Percentiles rank a stretch among this genome's conserved stretches.
phyloP scores from a whole-genome alignment of 1,140 invertebrate species.

The Platyscapa corneri region DNA sequence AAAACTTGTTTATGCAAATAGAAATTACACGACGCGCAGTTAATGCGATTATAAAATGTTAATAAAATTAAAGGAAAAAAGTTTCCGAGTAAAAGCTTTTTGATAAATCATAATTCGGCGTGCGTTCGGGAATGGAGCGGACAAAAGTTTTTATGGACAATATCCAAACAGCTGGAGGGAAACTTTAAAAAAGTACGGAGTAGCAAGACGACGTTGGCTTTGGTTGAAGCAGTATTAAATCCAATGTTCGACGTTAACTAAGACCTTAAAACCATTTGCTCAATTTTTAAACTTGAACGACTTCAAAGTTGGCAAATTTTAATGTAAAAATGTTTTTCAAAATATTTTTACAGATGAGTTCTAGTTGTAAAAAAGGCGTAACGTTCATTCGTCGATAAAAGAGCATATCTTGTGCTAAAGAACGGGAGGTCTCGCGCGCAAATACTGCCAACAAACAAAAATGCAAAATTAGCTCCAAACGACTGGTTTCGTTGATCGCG shows the following conservation, averaged over 20 bases:
- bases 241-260: not conserved
- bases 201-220: not conserved
- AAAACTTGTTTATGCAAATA: not conserved
- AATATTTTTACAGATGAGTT: too few species aligned
- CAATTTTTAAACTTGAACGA: not conserved
- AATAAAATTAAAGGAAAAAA: constrained; percentile 1
- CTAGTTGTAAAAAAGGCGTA: too few species aligned
- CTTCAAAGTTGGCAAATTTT: not conserved
- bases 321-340: not conserved
- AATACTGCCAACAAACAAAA: too few species aligned
- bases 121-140: not conserved
- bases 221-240: not conserved
- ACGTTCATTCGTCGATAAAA: too few species aligned
- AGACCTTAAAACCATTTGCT: not conserved
- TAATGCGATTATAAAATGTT: not conserved
- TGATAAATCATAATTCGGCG: not conserved
- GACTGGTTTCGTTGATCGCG: too few species aligned
- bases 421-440: too few species aligned
- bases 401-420: too few species aligned
- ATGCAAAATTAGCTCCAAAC: too few species aligned
- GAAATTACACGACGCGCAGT: not conserved
- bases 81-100: not conserved
- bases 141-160: constrained; percentile 3
- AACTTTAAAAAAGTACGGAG: constrained; percentile 23
- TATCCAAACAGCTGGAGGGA: not conserved